Conservation (phyloP, 1,140 invertebrate species). For the Listronotus oregonensis region DNA sequence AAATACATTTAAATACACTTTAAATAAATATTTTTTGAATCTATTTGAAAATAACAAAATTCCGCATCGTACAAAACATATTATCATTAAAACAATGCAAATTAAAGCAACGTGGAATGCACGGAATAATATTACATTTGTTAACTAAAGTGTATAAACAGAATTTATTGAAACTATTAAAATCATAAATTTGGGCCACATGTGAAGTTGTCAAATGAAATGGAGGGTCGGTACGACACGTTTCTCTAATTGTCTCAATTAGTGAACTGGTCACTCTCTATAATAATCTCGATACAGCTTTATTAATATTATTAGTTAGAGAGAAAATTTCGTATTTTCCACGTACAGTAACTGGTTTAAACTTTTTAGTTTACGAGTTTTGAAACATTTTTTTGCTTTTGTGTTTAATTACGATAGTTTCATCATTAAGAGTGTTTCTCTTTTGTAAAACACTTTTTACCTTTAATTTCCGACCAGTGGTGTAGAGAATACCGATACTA, state of each 20-base stretch:
- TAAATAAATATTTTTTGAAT: no score
- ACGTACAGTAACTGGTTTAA: neutral
- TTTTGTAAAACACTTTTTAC: no score
- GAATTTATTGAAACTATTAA: constrained; percentile 55
- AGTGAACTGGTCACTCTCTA: constrained; percentile 50
- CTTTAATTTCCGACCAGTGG: no score
- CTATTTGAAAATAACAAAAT: no score
- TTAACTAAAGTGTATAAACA: constrained; percentile 53
- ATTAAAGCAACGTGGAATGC: constrained; percentile 34
- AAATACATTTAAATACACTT: no score
- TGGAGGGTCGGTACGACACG: constrained; percentile 51
- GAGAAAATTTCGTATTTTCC: neutral
- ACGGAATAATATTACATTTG: constrained; percentile 50
- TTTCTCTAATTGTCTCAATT: constrained; percentile 56
- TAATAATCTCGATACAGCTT: constrained; percentile 22
- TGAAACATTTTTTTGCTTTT: no score
- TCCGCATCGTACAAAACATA: neutral
- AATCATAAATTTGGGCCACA: constrained; percentile 55
- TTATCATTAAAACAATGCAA: constrained; percentile 36
- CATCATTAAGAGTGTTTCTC: no score
- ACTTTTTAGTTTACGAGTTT: no score
- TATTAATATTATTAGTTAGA: constrained; percentile 21
- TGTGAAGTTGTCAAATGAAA: constrained; percentile 55
- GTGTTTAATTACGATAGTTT: no score
- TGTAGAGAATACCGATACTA: no score